Conservation (phyloP, 2,113 vertebrate species). For the Pristiophorus japonicus region DNA sequence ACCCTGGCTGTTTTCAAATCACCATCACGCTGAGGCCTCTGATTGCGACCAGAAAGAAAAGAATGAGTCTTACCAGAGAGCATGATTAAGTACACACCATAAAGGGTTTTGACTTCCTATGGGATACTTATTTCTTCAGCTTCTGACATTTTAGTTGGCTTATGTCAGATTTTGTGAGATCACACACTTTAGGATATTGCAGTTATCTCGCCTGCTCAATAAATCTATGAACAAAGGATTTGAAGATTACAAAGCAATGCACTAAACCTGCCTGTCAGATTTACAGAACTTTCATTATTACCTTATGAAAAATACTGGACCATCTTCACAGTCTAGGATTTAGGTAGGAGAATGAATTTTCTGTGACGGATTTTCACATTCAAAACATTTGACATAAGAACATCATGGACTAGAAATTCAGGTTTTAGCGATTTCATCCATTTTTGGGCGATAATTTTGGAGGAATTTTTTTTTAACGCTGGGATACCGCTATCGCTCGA, state of each 20-base stretch:
- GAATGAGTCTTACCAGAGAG: background rate
- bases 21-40: background rate
- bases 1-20: background rate
- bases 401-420: too few species aligned
- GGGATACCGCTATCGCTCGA: too few species aligned
- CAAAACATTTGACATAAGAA: too few species aligned
- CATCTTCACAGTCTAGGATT: background rate
- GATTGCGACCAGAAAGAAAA: background rate
- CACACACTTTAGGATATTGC: background rate
- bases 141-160: slow-evolving; percentile 12
- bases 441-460: too few species aligned
- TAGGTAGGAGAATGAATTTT: background rate
- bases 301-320: background rate
- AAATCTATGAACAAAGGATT: background rate
- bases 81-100: background rate
- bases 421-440: too few species aligned
- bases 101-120: background rate
- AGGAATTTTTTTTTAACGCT: too few species aligned
- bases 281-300: background rate
- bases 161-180: background rate
- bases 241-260: background rate
- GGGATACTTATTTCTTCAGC: background rate
- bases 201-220: slow-evolving; percentile 5
- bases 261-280: background rate
- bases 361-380: background rate